Conservation (phyloP, 2,797 vertebrate genomes). For the Oophaga sylvatica region DNA sequence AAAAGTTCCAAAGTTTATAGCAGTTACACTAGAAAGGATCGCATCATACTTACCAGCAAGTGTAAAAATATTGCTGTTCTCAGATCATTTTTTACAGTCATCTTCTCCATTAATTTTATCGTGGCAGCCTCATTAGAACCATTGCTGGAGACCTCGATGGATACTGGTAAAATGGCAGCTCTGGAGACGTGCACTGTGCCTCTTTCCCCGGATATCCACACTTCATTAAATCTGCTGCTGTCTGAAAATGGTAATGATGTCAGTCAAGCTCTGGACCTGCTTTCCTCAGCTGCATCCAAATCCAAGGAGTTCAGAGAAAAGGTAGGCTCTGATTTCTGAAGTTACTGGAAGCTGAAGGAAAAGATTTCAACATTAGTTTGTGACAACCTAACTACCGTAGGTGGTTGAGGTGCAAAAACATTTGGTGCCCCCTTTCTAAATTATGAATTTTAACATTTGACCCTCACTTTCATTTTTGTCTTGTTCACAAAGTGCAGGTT, state of each 20-base stretch:
- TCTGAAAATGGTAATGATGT: constrained; percentile 79
- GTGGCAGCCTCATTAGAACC: constrained; percentile 80
- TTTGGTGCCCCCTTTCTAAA: background rate
- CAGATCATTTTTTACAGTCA: background rate
- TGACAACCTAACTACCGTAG: background rate
- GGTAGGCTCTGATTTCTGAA: constrained; percentile 73
- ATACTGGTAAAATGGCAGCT: constrained; percentile 76
- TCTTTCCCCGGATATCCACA: constrained; percentile 81
- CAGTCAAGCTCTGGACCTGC: constrained; percentile 78
- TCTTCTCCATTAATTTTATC: constrained; percentile 13
- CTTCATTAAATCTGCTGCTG: constrained; percentile 84
- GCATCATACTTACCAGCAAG: background rate
- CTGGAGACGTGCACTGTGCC: constrained; percentile 77
- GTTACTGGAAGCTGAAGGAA: background rate
- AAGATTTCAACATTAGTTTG: background rate
- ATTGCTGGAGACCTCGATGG: constrained; percentile 77
- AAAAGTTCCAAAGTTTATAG: background rate
- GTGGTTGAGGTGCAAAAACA: background rate
- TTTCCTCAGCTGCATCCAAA: constrained; percentile 81
- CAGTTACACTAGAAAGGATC: background rate
- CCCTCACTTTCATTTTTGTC: background rate
- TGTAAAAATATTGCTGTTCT: background rate
- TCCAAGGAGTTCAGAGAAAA: constrained; percentile 85
- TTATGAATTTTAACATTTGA: background rate
- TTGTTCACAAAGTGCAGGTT: background rate